Evolutionary conservation across 2,113 vertebrate genomes (phyloP).

Genomic region (Nyctibius bracteatus): DNA sequence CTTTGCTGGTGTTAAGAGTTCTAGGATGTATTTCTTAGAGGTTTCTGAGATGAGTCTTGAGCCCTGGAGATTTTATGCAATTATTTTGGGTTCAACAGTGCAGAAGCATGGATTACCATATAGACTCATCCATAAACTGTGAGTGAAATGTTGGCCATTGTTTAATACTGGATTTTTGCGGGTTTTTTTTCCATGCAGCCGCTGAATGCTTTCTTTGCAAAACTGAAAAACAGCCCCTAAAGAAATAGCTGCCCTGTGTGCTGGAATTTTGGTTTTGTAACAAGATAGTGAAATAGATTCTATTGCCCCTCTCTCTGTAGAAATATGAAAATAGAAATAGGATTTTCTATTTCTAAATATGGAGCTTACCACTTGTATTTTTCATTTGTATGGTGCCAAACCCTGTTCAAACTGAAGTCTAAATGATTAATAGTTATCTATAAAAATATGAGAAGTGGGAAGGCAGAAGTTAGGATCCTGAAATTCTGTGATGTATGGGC

Average conservation of each 20-base stretch:
- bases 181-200: not conserved
- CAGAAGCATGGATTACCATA: not conserved
- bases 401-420: not conserved
- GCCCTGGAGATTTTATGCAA: not conserved
- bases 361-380: not conserved
- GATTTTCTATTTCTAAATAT: not conserved
- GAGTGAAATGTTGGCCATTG: not conserved
- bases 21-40: not conserved
- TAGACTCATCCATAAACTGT: not conserved
- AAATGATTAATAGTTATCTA: not conserved
- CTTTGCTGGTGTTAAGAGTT: not conserved
- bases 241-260: not conserved
- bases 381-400: not conserved
- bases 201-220: not conserved
- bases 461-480: not conserved
- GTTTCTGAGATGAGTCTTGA: not conserved
- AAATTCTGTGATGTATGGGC: not conserved
- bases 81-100: slow-evolving; percentile 2
- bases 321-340: not conserved
- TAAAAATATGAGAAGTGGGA: not conserved
- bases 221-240: not conserved
- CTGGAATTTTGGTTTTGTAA: not conserved
- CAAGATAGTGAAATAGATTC: not conserved
- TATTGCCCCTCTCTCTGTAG: not conserved
- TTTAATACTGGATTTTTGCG: not conserved